A percentile compares a stretch with the other conserved stretches of the same genome.
Evolutionary conservation across 1,140 invertebrate genomes (phyloP).

Genomic region (Hypothenemus hampei): DNA sequence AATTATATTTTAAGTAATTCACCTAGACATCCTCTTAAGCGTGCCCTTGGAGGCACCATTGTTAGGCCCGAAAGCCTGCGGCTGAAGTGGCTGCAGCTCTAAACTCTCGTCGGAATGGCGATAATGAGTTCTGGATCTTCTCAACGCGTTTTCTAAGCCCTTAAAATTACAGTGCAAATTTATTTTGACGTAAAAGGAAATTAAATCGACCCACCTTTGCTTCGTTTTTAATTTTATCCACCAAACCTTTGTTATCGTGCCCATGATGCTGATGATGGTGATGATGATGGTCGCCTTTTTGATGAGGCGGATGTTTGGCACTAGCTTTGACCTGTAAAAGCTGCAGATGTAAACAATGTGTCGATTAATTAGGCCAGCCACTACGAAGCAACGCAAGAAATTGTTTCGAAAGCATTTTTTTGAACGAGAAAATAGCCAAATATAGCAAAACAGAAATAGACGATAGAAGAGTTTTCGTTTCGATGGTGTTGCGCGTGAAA

Average conservation of each 20-base stretch:
- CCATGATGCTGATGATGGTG: slow-evolving; percentile 17
- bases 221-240: slow-evolving; percentile 75
- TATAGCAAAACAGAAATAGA: slow-evolving; percentile 8
- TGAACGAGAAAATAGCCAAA: slow-evolving; percentile 2
- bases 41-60: slow-evolving; percentile 48
- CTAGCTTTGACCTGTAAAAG: slow-evolving; percentile 30
- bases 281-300: slow-evolving; percentile 38
- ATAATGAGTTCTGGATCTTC: slow-evolving; percentile 49
- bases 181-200: background rate
- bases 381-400: slow-evolving; percentile 23
- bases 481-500: slow-evolving; percentile 37
- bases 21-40: slow-evolving; percentile 60
- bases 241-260: slow-evolving; percentile 57
- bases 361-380: slow-evolving; percentile 19
- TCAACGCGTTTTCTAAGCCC: slow-evolving; percentile 54
- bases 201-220: slow-evolving; percentile 58
- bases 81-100: slow-evolving; percentile 60
- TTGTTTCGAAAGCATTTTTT: no score
- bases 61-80: slow-evolving; percentile 18
- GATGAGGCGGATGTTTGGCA: slow-evolving; percentile 38
- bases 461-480: background rate
- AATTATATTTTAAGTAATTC: slow-evolving; percentile 26
- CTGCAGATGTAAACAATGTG: slow-evolving; percentile 21
- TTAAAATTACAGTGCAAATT: slow-evolving; percentile 29
- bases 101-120: slow-evolving; percentile 58